Evolutionary conservation across 2,888 invertebrate genomes (phyloP), one percentile per base, ranked within the genome.

Genomic region (Nemoura dubitans): DNA sequence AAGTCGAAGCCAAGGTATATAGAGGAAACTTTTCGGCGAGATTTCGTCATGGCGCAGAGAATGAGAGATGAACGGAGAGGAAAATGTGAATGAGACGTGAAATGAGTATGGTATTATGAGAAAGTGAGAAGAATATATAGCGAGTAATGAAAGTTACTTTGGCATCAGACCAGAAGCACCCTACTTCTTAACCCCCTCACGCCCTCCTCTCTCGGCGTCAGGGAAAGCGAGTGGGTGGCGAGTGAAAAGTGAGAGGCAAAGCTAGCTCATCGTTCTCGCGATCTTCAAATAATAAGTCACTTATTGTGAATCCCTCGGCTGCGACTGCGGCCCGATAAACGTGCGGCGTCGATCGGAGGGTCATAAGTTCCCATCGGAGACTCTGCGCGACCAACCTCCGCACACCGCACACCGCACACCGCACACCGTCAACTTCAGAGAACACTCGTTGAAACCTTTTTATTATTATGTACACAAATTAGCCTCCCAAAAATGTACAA

Each of bases 101-200:
- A 81, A 81, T 30, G 28, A 30, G 81, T 14, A 81, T 30, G 81
- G 28, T 81, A 30, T 81, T 27, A 59, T 59, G 81, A 81, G n/a
- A 29, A 81, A 27, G 81, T 28, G 30, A 29, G 78, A 81, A 28
- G 28, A 30, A 81, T 81, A 16, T 81, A 30, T 28, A 14, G 81
- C n/a, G 81, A 5, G n/a, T n/a, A 29, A 30, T 28, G 81, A 28
- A 78, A 1, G 26, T 78, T 28, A 81, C 30, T 30, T 30, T 81
- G 81, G 81, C 81, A 81, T 29, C 28, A 28, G n/a, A 81, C 81
- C 81, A 81, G 78, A 30, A n/a, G 81, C 81, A 29, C 26, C 78
- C 27, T 59, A 7, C 59, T 36, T 36, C 36, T 36, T 36, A 36
- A 59, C 10, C 59, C 59, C 21, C 59, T 59, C 59, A 3, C 59